Conservation (phyloP, 2,113 vertebrate genomes). For the Dermatemys mawii region DNA sequence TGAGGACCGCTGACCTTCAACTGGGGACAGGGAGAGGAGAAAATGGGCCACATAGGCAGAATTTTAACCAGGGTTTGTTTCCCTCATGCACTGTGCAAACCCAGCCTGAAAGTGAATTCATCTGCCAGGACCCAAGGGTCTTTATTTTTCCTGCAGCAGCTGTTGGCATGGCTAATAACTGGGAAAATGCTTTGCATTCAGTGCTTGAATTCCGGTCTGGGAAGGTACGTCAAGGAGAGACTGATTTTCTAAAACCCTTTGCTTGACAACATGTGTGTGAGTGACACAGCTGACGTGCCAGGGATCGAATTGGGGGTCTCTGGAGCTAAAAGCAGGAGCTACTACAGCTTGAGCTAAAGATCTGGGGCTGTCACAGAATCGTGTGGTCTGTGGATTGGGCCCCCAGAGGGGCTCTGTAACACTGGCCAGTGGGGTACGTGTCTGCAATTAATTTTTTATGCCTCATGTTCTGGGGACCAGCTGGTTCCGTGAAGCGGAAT, state of each 20-base stretch:
- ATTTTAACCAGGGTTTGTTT: not conserved
- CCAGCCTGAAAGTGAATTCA: not conserved
- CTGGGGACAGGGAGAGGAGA: not conserved
- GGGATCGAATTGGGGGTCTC: no score
- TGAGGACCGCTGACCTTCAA: not conserved
- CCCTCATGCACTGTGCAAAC: not conserved
- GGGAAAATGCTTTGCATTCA: not conserved
- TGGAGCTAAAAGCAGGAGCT: no score
- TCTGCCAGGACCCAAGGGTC: no score
- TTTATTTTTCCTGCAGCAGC: not conserved
- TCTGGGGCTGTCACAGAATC: no score
- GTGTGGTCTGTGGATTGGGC: not conserved
- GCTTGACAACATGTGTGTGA: not conserved
- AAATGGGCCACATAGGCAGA: not conserved
- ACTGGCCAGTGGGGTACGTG: no score
- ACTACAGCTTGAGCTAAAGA: not conserved
- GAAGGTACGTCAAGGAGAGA: not conserved
- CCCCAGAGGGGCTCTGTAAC: not conserved
- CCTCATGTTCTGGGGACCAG: no score
- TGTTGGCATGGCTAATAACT: not conserved
- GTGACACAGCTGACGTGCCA: not conserved
- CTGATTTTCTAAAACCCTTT: not conserved
- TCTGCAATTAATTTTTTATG: not conserved
- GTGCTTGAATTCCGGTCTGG: not conserved
- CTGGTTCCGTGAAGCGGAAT: no score